Evolutionary conservation across 1,140 invertebrate species (phyloP), one percentile per base, ranked within the genome.

Genomic region (Asbolus verrucosus): DNA sequence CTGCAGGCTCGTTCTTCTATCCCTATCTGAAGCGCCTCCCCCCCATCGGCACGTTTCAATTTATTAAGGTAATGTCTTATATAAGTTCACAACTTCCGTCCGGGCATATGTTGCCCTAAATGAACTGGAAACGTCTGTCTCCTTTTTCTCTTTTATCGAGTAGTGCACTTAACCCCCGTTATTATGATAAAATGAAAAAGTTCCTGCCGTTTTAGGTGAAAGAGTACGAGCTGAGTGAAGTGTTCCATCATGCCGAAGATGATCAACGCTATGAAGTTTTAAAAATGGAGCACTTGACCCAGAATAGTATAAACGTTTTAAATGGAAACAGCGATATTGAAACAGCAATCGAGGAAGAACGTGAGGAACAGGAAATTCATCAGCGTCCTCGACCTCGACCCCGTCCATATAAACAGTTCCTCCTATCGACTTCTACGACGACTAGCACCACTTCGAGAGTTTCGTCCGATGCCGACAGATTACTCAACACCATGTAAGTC

Each of bases 1-100:
- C 93, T 3, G 93, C 94, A 14, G 94, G 94, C 21, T 98, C 96
- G 30, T 99, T 99, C 85, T 97, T 94, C 85, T 97, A 98, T 82
- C 91, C 93, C 11, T 91, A 94, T 78, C 85, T 94, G 74, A 89
- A 91, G 81, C 88, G 92, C 72, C 85, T 98, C 65, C 94, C 94
- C 60, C 92, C 95, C 60, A 92, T 98, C 72, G 97, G 94, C 30
- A 92, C 91, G 21, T 93, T 95, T 79, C 92, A 93, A 77, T 94
- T 96, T 79, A 90, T 93, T 71, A 95, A 96, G 88, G 92, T 94
- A 83, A 76, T 54, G 46, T 54, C 46, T 54, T 54, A 54, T n/a
- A n/a, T 54, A 54, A 54, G 46, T 39, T 41, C 13, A 18, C 30
- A 15, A 36, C 16, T 62, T 9, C 6, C 21, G n/a, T 14, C 8